Evolutionary conservation across 2,797 vertebrate genomes (phyloP), one percentile per base, ranked within the genome.

Genomic region (Chaunax sp.): DNA sequence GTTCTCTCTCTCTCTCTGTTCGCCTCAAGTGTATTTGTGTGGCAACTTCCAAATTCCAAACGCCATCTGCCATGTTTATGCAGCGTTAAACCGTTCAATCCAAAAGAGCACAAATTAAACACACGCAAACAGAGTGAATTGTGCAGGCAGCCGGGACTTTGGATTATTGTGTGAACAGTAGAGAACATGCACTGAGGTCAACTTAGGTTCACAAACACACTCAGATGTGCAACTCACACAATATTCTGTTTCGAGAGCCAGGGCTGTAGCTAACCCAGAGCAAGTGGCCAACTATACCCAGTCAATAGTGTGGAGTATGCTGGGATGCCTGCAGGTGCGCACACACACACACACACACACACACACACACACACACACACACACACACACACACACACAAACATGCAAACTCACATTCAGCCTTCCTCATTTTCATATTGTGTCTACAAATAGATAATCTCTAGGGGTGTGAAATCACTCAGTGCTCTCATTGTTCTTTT

Each of bases 381-480:
- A 37, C 35, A 37, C 35, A 35, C 30, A 15, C 45, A 43, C 1
- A 5, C 26, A n/a, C 10, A 8, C 8, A 33, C 47, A 43, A 22
- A 3, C 40, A 26, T 20, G 38, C 59, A 51, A 54, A 49, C 55
- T 1, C 23, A 10, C 20, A 33, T 25, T 13, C 49, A 64, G 44
- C 13, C 30, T 33, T 57, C 53, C 64, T 75, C 65, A 78, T 87
- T 78, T 82, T 71, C 64, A 81, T 80, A 73, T 64, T 78, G 80
- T 68, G 46, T 38, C 74, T 67, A 64, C 67, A 85, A 87, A 88
- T 85, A 79, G 75, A 80, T 85, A 20, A 75, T 81, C 78, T 81
- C 52, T 37, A 15, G 22, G 64, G 64, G 26, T 73, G 30, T 61
- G 30, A 75, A 85, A 86, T 73, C 83, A 71, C 44, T 68, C n/a